Evolutionary conservation across 2,797 vertebrate species (phyloP).

Genomic region (Diglossa cyanea): DNA sequence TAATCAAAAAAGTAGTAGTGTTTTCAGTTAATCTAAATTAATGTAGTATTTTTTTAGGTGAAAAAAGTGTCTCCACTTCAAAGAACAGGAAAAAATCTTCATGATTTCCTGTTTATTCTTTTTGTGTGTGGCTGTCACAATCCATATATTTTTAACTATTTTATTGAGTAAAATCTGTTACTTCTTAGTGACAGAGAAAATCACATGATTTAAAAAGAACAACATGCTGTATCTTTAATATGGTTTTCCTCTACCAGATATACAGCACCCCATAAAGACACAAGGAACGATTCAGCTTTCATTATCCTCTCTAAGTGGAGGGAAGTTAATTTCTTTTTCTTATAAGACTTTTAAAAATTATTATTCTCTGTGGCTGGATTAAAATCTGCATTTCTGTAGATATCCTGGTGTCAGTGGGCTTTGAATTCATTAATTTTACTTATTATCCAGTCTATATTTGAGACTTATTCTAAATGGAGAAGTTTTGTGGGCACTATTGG

Average conservation of each 20-base stretch:
- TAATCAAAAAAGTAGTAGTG: conserved; percentile 46
- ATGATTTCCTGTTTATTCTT: background rate
- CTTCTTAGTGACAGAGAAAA: background rate
- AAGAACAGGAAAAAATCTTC: background rate
- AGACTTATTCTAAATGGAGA: background rate
- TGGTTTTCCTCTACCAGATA: background rate
- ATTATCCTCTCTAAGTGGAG: background rate
- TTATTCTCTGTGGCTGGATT: background rate
- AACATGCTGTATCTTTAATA: background rate
- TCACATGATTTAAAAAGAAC: background rate
- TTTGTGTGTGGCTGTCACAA: conserved; percentile 1
- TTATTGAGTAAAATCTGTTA: conserved; percentile 5
- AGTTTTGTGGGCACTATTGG: background rate
- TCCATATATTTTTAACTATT: conserved; percentile 1
- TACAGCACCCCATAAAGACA: background rate
- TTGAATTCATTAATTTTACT: background rate
- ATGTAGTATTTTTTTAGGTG: conserved; percentile 2
- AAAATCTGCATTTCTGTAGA: background rate
- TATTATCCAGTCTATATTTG: background rate
- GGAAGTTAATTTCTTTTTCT: background rate
- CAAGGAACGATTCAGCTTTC: background rate
- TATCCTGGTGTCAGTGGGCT: background rate
- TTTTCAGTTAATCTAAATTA: conserved; percentile 52
- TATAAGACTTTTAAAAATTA: background rate
- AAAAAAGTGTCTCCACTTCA: conserved; percentile 21